Base-by-base conservation (phyloP, 2,113 vertebrate genomes). In the Calidris pugnax region DNA sequence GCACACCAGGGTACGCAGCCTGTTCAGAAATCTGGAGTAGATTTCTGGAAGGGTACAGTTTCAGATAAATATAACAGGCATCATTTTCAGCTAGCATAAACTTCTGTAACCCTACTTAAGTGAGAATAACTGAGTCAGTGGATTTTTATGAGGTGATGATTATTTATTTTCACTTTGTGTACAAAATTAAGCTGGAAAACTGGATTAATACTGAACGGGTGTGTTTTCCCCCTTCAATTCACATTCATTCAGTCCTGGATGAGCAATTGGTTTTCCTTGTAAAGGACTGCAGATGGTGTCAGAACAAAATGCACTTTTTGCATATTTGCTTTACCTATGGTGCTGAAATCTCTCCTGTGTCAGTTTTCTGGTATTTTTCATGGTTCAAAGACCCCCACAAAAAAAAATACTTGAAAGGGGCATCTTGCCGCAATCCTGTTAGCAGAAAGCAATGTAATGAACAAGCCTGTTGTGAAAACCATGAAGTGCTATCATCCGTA, bases 371-470 rank as follows among this genome's bases (percentile, higher is more conserved):
- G 48, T 85, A 80, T 89, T 80, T 85, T 85, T 84, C 39, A 85
- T n/a, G 66, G 85, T 56, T 85, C 85, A 92, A 80, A 78, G 45
- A 56, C 41, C 12, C 13, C 5, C 48, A 19, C 23, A 14, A 26
- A 26, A 48, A 50, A 50, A 41, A 87, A 72, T 43, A 45, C 30
- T 81, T 83, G 57, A 87, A 90, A 67, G 81, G 56, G 45, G 51
- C 13, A 18, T 87, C 87, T 91, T 90, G 91, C 48, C 95, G 87
- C 79, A 95, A 91, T 96, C 50, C 92, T 71, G 88, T 97, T 91
- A 97, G 73, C 80, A 94, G 76, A 60, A 94, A 97, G 89, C 75
- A 94, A 19, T 50, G 74, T 79, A 97, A 91, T 95, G 63, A 97
- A 48, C 79, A 76, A 93, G n/a, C 48, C 79, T 66, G 88, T 95